phyloP scores from a whole-genome alignment of 2,888 invertebrate genomes.

The Helleia helle region DNA sequence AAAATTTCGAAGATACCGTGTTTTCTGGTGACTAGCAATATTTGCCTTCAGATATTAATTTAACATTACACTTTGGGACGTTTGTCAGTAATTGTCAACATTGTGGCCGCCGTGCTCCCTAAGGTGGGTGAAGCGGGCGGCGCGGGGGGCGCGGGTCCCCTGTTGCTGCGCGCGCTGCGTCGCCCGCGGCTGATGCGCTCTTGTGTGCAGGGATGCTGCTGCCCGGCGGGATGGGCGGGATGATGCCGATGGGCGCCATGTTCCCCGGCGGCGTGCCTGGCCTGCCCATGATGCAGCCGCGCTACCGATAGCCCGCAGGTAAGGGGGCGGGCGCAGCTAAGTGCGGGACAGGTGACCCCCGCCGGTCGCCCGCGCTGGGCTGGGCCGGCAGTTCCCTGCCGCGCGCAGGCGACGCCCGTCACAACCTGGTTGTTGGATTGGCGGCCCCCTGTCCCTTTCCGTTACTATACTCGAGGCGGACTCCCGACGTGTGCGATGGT shows the following conservation, averaged over 20 bases:
- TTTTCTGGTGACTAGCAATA: background rate
- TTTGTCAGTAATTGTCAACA: background rate
- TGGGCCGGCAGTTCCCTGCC: slow-evolving; percentile 77
- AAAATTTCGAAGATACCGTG: too few relatives aligned
- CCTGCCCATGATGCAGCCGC: slow-evolving; percentile 85
- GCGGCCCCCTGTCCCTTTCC: slow-evolving; percentile 60
- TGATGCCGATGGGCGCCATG: slow-evolving; percentile 69
- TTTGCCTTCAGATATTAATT: background rate
- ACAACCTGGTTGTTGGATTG: slow-evolving; percentile 74
- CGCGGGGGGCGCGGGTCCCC: slow-evolving; percentile 18
- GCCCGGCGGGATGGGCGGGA: slow-evolving; percentile 50
- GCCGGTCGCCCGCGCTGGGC: slow-evolving; percentile 32
- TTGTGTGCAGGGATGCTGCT: slow-evolving; percentile 62
- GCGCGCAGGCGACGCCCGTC: slow-evolving; percentile 48
- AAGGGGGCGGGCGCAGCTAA: slow-evolving; percentile 33
- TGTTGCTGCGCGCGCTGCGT: slow-evolving; percentile 17
- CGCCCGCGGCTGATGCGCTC: slow-evolving; percentile 15
- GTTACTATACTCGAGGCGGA: slow-evolving; percentile 11
- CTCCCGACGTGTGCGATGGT: slow-evolving; percentile 26
- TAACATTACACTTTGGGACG: background rate
- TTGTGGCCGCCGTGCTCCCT: slow-evolving; percentile 16
- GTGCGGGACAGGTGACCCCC: slow-evolving; percentile 26
- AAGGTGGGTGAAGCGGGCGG: slow-evolving; percentile 8
- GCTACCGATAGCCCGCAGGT: slow-evolving; percentile 82
- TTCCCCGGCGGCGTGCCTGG: slow-evolving; percentile 51